Percentiles rank a stretch among this genome's conserved stretches.
These are phyloP conservation scores for Pteropus rufus DNA, from an alignment of 2,797 vertebrate genomes.

Conservation along the genomic window DNA sequence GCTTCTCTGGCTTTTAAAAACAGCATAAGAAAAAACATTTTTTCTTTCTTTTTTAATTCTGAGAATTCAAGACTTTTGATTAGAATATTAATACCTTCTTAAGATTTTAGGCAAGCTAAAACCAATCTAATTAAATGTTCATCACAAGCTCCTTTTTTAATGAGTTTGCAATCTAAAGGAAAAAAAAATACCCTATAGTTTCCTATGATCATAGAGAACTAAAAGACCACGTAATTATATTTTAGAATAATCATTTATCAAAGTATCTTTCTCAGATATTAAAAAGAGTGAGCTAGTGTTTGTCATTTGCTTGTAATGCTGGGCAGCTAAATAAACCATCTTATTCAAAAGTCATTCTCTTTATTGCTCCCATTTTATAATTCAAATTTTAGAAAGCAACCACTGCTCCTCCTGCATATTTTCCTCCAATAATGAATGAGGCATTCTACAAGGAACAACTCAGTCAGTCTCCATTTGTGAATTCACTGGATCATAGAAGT, in stretches of 20 bases:
- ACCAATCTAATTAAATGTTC: constrained; percentile 45
- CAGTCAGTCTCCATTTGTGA: not conserved
- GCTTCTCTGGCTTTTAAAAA: not conserved
- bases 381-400: not conserved
- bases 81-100: constrained; percentile 52
- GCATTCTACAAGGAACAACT: not conserved
- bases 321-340: not conserved
- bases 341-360: not conserved
- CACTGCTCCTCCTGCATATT: not conserved
- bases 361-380: not conserved
- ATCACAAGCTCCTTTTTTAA: constrained; percentile 52
- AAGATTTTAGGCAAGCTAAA: constrained; percentile 56
- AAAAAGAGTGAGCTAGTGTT: not conserved
- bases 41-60: not conserved
- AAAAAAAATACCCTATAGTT: constrained; percentile 5
- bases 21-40: not conserved
- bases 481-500: not conserved
- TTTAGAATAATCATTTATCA: constrained; percentile 35
- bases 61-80: constrained; percentile 51
- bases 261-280: constrained; percentile 36
- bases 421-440: not conserved
- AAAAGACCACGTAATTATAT: constrained; percentile 58
- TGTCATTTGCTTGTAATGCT: not conserved
- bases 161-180: constrained; percentile 50
- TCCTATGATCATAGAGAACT: constrained; percentile 58